Base-by-base conservation (phyloP, 2,113 vertebrate genomes). In the Emydura subglobosa region DNA sequence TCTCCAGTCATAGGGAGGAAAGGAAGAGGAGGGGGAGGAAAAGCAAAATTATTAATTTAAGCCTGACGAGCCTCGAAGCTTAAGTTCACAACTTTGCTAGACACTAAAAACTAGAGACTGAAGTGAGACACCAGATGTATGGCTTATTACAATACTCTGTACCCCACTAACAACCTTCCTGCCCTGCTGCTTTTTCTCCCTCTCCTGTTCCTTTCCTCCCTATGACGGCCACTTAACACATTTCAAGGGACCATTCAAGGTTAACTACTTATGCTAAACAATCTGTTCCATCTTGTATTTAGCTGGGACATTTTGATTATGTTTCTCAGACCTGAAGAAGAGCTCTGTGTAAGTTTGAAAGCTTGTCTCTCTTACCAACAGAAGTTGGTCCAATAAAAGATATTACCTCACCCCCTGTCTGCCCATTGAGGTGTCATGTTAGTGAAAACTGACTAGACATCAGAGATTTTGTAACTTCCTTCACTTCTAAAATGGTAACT, bases 391-490 rank as follows among this genome's bases (percentile, higher is more conserved):
- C 57, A 59, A 12, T 27, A 59, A 59, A 25, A 59, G 24, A 59
- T 29, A 59, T 59, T 27, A 59, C 25, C 10, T 59, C 25, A 59
- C 25, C 57, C 9, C 17, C 65, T 31, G 76, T 4, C 14, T 6
- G 2, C 34, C 34, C 55, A 5, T 1, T 6, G 27, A 25, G 4
- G 10, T 31, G 5, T 50, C 51, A 10, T 1, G 11, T 47, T 21
- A n/a, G 29, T 10, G 19, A 9, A 31, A 29, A 61, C 0, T 0
- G 34, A 53, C 13, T 0, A 10, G 10, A 4, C 65, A 65, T 65
- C 61, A 50, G 4, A 34, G 19, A 16, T 27, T 44, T 42, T 50
- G 3, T 1, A 4, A 1, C 0, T 1, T 3, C 27, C 68, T 4
- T 83, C 44, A 7, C 44, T 68, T 4, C n/a, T 54, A 55, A 24